Evolutionary conservation across 2,797 vertebrate species (phyloP).

Genomic region (Artibeus jamaicensis): DNA sequence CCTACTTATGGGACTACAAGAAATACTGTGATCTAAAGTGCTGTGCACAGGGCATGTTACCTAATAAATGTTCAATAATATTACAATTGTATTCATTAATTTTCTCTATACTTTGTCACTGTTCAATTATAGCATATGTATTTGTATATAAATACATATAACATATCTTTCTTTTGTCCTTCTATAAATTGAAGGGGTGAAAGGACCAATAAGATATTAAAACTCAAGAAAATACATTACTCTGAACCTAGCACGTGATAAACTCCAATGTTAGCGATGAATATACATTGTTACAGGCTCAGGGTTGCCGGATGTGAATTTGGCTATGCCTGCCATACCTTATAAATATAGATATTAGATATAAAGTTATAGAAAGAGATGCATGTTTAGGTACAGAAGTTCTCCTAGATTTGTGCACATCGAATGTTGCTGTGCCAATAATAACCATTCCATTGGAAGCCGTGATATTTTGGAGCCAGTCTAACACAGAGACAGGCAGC

Average conservation of each 20-base stretch:
- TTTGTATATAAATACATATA: neutral
- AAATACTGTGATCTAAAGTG: neutral
- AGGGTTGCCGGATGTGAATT: neutral
- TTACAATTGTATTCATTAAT: neutral
- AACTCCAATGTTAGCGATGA: neutral
- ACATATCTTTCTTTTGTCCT: neutral
- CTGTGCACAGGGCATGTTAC: neutral
- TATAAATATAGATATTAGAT: neutral
- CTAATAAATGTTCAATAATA: neutral
- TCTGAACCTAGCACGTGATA: neutral
- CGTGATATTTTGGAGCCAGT: neutral
- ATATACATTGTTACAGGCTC: neutral
- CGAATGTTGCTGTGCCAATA: neutral
- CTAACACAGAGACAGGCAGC: neutral
- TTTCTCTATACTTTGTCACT: neutral
- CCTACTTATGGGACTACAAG: neutral
- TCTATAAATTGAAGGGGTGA: neutral
- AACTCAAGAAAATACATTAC: neutral
- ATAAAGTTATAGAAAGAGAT: neutral
- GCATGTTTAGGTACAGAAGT: neutral
- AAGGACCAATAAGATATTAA: neutral
- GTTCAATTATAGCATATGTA: neutral
- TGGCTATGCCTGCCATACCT: neutral
- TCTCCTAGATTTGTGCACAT: neutral
- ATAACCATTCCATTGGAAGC: neutral